Evolutionary conservation across 2,113 vertebrate genomes (phyloP).

Genomic region (Camelus dromedarius): DNA sequence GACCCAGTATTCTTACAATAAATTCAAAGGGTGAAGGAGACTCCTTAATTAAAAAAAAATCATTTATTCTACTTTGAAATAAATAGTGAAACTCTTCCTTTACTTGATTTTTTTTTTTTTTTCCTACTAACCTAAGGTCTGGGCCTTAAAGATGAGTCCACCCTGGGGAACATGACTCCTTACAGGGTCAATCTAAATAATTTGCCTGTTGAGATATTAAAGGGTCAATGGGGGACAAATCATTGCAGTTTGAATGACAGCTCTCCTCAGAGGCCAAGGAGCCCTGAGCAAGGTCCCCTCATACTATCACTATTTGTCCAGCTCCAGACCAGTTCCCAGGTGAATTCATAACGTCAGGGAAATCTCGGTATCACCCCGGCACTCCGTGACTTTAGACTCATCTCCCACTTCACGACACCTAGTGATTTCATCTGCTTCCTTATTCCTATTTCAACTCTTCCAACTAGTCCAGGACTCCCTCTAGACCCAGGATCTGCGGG

Average conservation of each 20-base stretch:
- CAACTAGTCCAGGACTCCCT: neutral
- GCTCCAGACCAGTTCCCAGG: neutral
- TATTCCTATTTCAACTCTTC: neutral
- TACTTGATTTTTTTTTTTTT: neutral
- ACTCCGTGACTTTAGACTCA: neutral
- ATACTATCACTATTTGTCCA: neutral
- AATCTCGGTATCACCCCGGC: neutral
- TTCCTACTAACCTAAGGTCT: neutral
- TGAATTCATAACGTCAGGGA: neutral
- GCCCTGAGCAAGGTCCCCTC: neutral
- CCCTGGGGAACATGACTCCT: neutral
- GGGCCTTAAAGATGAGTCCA: neutral
- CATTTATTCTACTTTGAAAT: neutral
- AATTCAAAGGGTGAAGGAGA: neutral
- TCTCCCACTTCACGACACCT: neutral
- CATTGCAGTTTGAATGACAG: neutral
- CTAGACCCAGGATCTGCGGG: neutral
- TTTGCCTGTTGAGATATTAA: neutral
- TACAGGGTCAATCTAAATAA: neutral
- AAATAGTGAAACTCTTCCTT: slow-evolving; percentile 40
- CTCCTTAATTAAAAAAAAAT: neutral
- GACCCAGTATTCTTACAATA: neutral
- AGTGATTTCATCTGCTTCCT: neutral
- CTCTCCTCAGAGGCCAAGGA: neutral
- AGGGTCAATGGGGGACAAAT: neutral